phyloP scores from a whole-genome alignment of 2,113 vertebrate genomes.

The Callospermophilus lateralis region DNA sequence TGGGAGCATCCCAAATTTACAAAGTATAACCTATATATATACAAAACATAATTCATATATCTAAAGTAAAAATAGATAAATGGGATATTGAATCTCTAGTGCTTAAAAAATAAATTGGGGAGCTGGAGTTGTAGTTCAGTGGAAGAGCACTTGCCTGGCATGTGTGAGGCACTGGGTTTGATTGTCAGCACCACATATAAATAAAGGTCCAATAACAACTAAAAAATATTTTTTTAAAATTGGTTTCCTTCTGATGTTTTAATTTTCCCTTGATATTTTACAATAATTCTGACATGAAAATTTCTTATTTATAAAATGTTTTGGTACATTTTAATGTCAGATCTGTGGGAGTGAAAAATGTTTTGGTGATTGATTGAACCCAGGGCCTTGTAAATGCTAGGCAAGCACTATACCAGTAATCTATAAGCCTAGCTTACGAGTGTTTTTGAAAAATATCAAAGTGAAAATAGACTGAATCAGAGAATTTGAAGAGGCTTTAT shows the following conservation, averaged over 20 bases:
- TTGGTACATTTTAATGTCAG: neutral
- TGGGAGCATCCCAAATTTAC: neutral
- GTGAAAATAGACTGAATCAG: constrained; percentile 27
- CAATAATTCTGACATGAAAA: constrained; percentile 42
- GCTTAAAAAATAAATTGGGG: neutral
- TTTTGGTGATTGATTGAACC: neutral
- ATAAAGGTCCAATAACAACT: no score
- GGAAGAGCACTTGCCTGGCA: no score
- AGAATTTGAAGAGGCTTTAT: neutral
- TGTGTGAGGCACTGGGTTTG: no score
- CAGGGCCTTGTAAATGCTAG: neutral
- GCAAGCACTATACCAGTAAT: neutral
- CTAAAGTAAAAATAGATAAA: neutral
- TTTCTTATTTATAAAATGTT: neutral
- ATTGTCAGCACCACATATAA: no score
- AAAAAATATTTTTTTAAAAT: no score
- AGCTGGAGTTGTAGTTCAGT: no score
- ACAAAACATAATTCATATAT: neutral
- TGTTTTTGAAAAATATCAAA: neutral
- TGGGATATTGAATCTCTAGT: neutral
- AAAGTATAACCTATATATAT: neutral
- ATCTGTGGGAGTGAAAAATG: neutral
- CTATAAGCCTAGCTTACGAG: neutral
- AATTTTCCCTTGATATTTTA: constrained; percentile 15
- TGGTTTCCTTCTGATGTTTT: constrained; percentile 5